Evolutionary conservation across 2,888 invertebrate genomes (phyloP).

Genomic region (Drosophila emarginata): DNA sequence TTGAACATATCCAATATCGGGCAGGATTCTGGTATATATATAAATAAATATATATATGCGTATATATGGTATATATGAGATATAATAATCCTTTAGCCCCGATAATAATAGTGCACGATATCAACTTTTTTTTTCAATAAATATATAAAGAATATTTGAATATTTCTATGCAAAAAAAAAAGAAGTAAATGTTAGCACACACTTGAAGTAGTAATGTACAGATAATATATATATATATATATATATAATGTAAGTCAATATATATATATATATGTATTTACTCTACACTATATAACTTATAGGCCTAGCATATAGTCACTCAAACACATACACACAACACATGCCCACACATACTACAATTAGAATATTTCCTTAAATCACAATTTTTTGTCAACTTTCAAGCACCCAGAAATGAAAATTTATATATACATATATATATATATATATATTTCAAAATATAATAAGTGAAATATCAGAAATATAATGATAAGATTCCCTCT

Average conservation of each 20-base stretch:
- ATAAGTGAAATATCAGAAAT: conserved; percentile 2
- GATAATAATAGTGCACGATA: conserved; percentile 44
- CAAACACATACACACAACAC: conserved; percentile 22
- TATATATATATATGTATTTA: conserved; percentile 30
- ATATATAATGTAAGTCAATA: conserved; percentile 34
- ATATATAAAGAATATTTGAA: conserved; percentile 22
- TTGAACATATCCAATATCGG: not conserved
- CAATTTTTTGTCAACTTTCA: conserved; percentile 51
- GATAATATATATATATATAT: conserved; percentile 49
- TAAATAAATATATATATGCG: not conserved
- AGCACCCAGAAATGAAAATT: conserved; percentile 19
- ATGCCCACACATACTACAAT: conserved; percentile 19
- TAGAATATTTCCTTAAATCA: conserved; percentile 69
- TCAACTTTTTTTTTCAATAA: conserved; percentile 40
- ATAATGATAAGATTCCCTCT: not conserved
- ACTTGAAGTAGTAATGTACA: conserved; percentile 65
- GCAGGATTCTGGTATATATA: not conserved
- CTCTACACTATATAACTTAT: conserved; percentile 9
- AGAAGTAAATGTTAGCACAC: conserved; percentile 47
- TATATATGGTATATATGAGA: not conserved
- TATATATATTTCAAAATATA: not conserved
- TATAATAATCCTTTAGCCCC: conserved; percentile 2
- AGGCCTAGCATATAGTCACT: conserved; percentile 51
- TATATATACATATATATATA: not conserved
- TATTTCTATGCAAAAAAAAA: conserved; percentile 43